Evolutionary conservation across 2,113 vertebrate genomes (phyloP).

Genomic region (Micronycteris hirsuta): DNA sequence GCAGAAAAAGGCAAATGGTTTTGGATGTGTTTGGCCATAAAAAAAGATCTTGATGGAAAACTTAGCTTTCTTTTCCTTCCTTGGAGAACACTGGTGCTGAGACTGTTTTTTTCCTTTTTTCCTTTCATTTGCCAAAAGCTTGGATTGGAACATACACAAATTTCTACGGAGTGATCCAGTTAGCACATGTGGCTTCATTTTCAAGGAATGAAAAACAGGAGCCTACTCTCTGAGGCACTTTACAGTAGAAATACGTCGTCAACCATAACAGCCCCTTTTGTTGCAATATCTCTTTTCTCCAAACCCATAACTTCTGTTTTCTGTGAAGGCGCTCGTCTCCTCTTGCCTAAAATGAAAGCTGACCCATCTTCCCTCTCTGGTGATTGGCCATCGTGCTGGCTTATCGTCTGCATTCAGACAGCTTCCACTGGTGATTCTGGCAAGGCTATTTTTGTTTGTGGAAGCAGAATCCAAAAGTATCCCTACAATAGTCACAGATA

Average conservation of each 20-base stretch:
- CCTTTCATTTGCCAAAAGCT: background rate
- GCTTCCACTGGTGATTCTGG: background rate
- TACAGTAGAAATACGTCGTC: background rate
- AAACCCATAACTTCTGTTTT: conserved; percentile 42
- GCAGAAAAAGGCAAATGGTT: background rate
- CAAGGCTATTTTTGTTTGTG: background rate
- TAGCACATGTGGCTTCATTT: background rate
- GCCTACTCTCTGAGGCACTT: background rate
- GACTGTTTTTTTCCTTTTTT: background rate
- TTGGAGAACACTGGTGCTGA: background rate
- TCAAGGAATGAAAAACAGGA: background rate
- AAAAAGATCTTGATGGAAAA: background rate
- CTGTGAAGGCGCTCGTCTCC: background rate
- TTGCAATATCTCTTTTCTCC: conserved; percentile 10
- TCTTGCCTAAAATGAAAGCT: conserved; percentile 44
- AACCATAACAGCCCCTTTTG: background rate
- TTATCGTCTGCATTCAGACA: background rate
- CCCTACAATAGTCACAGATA: conserved; percentile 22
- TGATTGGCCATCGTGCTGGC: background rate
- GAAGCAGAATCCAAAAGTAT: conserved; percentile 4
- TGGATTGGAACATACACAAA: background rate
- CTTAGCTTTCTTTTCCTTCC: background rate
- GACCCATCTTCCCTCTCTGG: background rate
- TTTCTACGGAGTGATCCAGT: background rate
- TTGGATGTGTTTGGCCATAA: background rate